These are phyloP conservation scores for Drosophila austrosaltans DNA, from an alignment of 2,888 invertebrate genomes.

Conservation along the genomic window DNA sequence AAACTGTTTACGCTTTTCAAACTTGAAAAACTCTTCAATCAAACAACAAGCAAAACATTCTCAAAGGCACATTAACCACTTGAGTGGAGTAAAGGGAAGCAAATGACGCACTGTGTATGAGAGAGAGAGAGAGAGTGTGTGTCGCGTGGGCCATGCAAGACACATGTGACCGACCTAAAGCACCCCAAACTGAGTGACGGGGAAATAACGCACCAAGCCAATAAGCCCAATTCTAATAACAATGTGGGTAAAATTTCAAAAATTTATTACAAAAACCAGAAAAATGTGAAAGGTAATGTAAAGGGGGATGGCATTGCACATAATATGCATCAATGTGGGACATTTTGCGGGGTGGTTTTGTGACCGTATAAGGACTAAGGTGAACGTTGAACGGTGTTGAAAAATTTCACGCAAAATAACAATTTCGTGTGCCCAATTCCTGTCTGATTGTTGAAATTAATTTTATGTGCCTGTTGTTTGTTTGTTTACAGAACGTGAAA, in stretches of 20 bases:
- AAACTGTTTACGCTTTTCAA: slow-evolving; percentile 63
- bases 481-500: slow-evolving; percentile 73
- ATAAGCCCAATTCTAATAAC: slow-evolving; percentile 52
- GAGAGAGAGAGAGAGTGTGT: slow-evolving; percentile 41
- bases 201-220: slow-evolving; percentile 49
- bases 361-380: not conserved
- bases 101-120: slow-evolving; percentile 28
- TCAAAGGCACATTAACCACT: slow-evolving; percentile 64
- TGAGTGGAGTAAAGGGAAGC: slow-evolving; percentile 25
- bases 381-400: slow-evolving; percentile 38
- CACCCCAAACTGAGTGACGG: slow-evolving; percentile 39
- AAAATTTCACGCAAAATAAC: slow-evolving; percentile 73
- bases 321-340: slow-evolving; percentile 12
- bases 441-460: slow-evolving; percentile 69
- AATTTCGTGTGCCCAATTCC: slow-evolving; percentile 50
- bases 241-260: slow-evolving; percentile 64
- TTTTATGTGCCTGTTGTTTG: slow-evolving; percentile 62
- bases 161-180: slow-evolving; percentile 48
- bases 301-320: slow-evolving; percentile 25
- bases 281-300: slow-evolving; percentile 20
- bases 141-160: slow-evolving; percentile 67
- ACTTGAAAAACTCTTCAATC: slow-evolving; percentile 28
- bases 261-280: slow-evolving; percentile 48
- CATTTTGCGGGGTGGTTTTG: slow-evolving; percentile 61
- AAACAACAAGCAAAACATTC: slow-evolving; percentile 38